Conservation (phyloP, 2,113 vertebrate species). For the Burhinus bistriatus region DNA sequence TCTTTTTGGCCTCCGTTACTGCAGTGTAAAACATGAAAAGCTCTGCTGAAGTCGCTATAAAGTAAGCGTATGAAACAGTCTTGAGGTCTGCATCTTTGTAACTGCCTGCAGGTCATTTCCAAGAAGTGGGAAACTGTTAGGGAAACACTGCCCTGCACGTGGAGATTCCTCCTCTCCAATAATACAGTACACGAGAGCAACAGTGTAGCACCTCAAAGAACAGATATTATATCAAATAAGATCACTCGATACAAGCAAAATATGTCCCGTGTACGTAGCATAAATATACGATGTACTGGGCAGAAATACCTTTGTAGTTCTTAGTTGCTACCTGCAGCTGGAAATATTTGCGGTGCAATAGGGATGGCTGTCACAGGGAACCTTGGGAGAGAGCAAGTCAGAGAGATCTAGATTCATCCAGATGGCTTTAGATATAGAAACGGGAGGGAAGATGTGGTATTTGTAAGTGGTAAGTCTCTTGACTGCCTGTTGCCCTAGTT, state of each 20-base stretch:
- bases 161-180: background rate
- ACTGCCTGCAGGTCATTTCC: background rate
- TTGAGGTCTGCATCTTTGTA: background rate
- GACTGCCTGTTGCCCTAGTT: background rate
- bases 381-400: background rate
- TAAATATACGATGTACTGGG: background rate
- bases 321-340: background rate
- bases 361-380: background rate
- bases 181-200: too few relatives aligned
- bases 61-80: accelerated
- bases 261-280: too few relatives aligned
- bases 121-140: background rate
- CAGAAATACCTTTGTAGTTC: background rate
- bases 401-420: background rate
- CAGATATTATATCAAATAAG: background rate
- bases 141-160: background rate
- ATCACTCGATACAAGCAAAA: background rate
- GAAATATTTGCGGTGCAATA: background rate
- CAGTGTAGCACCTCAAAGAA: background rate
- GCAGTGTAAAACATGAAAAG: background rate
- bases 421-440: background rate
- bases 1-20: background rate
- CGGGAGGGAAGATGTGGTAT: background rate
- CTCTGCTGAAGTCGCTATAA: background rate
- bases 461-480: background rate